Conservation (phyloP, 2,797 vertebrate species). For the Novumbra hubbsi region DNA sequence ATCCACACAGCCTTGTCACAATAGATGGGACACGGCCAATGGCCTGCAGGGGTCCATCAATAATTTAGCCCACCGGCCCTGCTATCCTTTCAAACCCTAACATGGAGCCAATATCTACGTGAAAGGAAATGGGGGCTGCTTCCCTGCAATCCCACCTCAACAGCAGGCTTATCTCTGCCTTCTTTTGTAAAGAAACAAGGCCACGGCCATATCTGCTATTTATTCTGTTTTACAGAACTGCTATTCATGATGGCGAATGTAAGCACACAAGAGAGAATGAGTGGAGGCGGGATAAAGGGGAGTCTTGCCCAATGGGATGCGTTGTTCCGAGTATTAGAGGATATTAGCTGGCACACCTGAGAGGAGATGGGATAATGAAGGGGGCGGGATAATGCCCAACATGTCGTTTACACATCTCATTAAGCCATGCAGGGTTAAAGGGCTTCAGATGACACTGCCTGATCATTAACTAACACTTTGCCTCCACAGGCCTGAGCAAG, state of each 20-base stretch:
- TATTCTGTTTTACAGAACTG: not conserved
- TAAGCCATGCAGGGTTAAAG: conserved; percentile 38
- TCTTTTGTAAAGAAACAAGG: not conserved
- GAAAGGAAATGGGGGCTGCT: not conserved
- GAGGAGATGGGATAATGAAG: conserved; percentile 15
- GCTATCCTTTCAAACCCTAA: conserved; percentile 27
- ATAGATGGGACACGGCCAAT: conserved; percentile 49
- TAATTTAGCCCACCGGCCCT: conserved; percentile 53
- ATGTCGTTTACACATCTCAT: conserved; percentile 43
- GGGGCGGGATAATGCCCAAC: not conserved
- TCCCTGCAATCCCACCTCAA: not conserved
- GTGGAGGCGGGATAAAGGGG: not conserved
- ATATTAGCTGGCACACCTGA: conserved; percentile 54
- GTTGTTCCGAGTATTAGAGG: conserved; percentile 43
- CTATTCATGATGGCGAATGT: not conserved
- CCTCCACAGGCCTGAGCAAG: conserved; percentile 30
- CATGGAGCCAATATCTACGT: conserved; percentile 23
- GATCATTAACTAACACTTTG: conserved; percentile 40
- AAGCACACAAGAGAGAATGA: not conserved
- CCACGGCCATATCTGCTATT: not conserved
- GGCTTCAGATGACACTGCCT: not conserved
- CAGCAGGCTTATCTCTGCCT: not conserved
- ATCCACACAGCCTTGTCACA: conserved; percentile 62
- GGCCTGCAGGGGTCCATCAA: conserved; percentile 51
- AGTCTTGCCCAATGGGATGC: not conserved